Evolutionary conservation across 2,888 invertebrate species (phyloP), one percentile per base, ranked within the genome.

Genomic region (Oscheius sp.): DNA sequence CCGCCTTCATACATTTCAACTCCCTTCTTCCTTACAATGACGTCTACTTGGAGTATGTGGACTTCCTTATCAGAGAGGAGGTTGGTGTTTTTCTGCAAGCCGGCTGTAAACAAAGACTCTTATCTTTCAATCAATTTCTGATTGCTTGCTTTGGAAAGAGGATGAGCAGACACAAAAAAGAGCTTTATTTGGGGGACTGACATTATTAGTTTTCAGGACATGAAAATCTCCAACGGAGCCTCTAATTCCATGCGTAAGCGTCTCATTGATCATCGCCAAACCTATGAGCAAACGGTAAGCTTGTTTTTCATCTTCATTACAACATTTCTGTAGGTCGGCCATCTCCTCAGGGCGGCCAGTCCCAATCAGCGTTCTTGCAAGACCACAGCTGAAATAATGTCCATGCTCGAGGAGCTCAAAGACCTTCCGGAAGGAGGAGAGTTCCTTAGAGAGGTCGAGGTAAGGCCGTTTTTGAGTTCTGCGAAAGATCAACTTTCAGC

Each of bases 1-100:
- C 60, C 5, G 60, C 60, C 33, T 59, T 59, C 29, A 13, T 59
- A 3, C 21, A 13, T 13, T 3, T 1, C 21, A 59, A 59, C 37
- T 59, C 60, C 1, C 13, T 59, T 7, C 60, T 59, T 13, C 33
- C 60, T 13, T 32, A 33, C 60, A 59, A 59, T 32, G 60, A 59
- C 11, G 37, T 35, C 33, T 11, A 13, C 37, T 62, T 35, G 33
- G 29, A 48, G 48, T 35, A 60, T n/a, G 35, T 63, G 9, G 48
- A 21, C 48, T 48, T 7, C 7, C 29, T 10, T n/a, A 63, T 42
- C 42, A 48, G 63, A 63, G 48, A 33, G 7, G 60, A 35, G 35
- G 37, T 9, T 35, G 37, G 35, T 60, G n/a, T 11, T 37, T 13
- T 5, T n/a, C 2, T 33, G n/a, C 37, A 35, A n/a, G 11, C n/a